Percentiles rank a stretch among this genome's conserved stretches.
phyloP scores from a whole-genome alignment of 2,113 vertebrate species.

The Pholis gunnellus region DNA sequence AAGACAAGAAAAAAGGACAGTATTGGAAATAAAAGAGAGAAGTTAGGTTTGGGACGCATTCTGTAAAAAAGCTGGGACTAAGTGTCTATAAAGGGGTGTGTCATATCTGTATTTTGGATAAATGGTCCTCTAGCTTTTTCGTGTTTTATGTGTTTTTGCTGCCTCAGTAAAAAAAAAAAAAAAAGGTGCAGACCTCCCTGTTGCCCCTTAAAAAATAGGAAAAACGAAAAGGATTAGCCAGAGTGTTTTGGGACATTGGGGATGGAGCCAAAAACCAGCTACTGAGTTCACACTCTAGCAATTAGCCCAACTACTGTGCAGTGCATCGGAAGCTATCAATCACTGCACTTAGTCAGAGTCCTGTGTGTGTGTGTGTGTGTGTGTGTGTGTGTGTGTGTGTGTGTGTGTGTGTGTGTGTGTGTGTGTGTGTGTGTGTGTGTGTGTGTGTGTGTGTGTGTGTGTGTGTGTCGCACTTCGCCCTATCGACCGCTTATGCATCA shows the following conservation, averaged over 20 bases:
- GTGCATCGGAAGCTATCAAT: slow-evolving; percentile 48
- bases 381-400: slow-evolving; percentile 5
- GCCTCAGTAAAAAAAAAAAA: slow-evolving; percentile 57
- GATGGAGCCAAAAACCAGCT: slow-evolving; percentile 35
- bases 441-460: slow-evolving; percentile 1
- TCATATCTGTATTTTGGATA: background rate
- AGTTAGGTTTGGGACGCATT: background rate
- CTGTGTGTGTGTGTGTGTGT: background rate
- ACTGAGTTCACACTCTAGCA: slow-evolving; percentile 51
- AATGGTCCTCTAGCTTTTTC: background rate
- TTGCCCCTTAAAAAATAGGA: slow-evolving; percentile 34
- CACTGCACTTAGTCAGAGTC: slow-evolving; percentile 30
- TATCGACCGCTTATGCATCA: slow-evolving; percentile 32
- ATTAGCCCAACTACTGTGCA: slow-evolving; percentile 45
- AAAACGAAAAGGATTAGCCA: slow-evolving; percentile 38
- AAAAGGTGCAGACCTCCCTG: slow-evolving; percentile 29
- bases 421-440: background rate
- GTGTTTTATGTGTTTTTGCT: slow-evolving; percentile 46
- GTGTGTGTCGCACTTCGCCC: background rate
- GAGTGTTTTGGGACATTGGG: slow-evolving; percentile 41
- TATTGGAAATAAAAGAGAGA: slow-evolving; percentile 20
- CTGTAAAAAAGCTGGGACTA: background rate
- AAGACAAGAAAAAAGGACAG: slow-evolving; percentile 40
- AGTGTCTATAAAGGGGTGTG: slow-evolving; percentile 4
- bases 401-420: slow-evolving; percentile 9